These are phyloP conservation scores for Pelodiscus sinensis DNA, from an alignment of 2,113 vertebrate species.

Conservation along the genomic window DNA sequence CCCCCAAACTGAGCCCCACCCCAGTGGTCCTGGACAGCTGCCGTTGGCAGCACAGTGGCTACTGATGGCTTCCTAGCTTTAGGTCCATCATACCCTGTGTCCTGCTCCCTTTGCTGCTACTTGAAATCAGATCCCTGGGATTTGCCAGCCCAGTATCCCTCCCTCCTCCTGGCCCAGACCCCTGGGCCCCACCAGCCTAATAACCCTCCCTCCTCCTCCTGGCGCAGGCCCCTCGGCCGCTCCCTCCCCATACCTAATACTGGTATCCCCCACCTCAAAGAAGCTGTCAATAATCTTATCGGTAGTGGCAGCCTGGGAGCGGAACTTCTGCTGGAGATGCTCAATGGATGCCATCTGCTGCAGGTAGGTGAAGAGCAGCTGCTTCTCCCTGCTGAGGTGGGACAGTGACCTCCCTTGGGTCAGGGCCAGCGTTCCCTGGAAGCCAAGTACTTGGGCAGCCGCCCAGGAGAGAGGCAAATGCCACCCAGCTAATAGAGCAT, in stretches of 20 bases:
- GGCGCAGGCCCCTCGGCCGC: background rate
- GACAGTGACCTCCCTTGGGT: background rate
- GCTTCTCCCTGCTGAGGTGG: background rate
- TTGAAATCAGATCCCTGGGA: background rate
- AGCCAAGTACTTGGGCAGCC: too few species aligned
- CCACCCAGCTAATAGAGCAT: too few species aligned
- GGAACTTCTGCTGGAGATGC: background rate
- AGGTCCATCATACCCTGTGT: background rate
- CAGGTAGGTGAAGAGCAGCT: background rate
- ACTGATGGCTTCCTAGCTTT: background rate
- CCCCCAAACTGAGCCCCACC: background rate
- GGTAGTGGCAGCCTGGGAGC: background rate
- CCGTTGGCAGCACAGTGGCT: background rate
- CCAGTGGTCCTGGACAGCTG: background rate
- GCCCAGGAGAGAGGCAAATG: too few species aligned
- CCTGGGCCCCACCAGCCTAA: background rate
- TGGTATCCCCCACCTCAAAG: background rate
- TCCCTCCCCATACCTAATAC: background rate
- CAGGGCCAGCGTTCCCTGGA: too few species aligned
- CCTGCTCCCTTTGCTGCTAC: background rate
- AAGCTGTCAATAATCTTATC: background rate
- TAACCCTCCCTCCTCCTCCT: too few species aligned
- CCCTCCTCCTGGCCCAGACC: too few species aligned
- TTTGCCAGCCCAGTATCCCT: too few species aligned
- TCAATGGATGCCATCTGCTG: background rate